These are phyloP conservation scores for Paraescarpia echinospica DNA, from an alignment of 1,140 invertebrate genomes.

Conservation along the genomic window DNA sequence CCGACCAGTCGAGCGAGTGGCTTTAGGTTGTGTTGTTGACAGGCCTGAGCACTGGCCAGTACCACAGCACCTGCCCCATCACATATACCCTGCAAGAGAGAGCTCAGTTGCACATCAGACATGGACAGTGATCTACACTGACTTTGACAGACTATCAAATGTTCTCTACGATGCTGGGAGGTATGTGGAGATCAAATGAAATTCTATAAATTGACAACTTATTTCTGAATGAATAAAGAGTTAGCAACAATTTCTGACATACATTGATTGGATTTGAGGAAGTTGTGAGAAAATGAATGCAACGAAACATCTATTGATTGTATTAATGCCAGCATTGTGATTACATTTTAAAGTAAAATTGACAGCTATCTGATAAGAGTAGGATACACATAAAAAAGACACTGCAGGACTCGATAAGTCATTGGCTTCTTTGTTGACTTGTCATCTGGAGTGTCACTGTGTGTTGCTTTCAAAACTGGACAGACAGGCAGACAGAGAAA, in stretches of 20 bases:
- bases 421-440: too few species aligned
- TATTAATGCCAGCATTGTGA: neutral
- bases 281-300: neutral
- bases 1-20: slow-evolving; percentile 63
- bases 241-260: neutral
- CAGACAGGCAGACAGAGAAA: too few species aligned
- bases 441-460: too few species aligned
- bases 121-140: neutral
- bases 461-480: too few species aligned
- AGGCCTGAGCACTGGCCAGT: slow-evolving; percentile 85
- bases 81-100: slow-evolving; percentile 76
- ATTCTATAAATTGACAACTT: neutral
- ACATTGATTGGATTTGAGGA: neutral
- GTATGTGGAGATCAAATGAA: neutral
- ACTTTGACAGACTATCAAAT: neutral
- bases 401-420: too few species aligned
- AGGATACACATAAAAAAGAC: too few species aligned
- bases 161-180: neutral
- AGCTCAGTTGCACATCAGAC: too few species aligned
- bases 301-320: neutral
- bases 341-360: neutral
- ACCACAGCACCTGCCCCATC: slow-evolving; percentile 93
- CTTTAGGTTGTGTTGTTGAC: slow-evolving; percentile 76
- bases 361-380: neutral
- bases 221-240: neutral